These are phyloP conservation scores for Antennarius striatus DNA, from an alignment of 2,113 vertebrate species.

Conservation along the genomic window DNA sequence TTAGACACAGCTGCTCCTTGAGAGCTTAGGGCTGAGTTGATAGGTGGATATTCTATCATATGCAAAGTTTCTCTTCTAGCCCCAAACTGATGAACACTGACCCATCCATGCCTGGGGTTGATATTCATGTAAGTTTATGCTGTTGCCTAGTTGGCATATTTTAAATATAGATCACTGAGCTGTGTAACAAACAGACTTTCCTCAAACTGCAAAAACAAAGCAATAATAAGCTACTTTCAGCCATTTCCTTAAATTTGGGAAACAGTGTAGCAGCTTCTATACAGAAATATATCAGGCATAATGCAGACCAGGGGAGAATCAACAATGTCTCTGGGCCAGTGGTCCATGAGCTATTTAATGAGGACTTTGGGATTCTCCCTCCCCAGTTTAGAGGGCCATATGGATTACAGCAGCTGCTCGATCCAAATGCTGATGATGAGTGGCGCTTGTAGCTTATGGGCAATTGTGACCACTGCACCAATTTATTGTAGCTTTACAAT, in stretches of 20 bases:
- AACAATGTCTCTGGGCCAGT: constrained; percentile 65
- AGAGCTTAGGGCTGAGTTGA: too few species aligned
- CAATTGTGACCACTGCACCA: constrained; percentile 44
- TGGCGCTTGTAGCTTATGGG: constrained; percentile 56
- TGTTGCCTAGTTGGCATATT: too few species aligned
- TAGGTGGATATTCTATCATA: too few species aligned
- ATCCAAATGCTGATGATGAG: constrained; percentile 59
- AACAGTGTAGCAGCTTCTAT: constrained; percentile 35
- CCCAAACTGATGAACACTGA: too few species aligned
- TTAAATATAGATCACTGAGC: too few species aligned
- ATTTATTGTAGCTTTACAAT: constrained; percentile 54
- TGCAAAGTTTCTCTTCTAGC: too few species aligned
- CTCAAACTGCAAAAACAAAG: constrained; percentile 11
- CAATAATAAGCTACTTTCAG: constrained; percentile 15
- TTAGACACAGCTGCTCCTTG: too few species aligned
- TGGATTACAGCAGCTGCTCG: constrained; percentile 73
- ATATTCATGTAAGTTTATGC: too few species aligned
- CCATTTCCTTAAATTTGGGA: constrained; percentile 26
- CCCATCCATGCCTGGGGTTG: too few species aligned
- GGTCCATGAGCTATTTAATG: constrained; percentile 74
- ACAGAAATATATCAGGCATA: constrained; percentile 57
- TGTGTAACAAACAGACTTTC: constrained; percentile 7
- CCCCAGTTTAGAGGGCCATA: constrained; percentile 68
- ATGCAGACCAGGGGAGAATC: constrained; percentile 53
- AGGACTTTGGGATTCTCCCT: constrained; percentile 59